Percentiles rank a stretch among this genome's conserved stretches.
Evolutionary conservation across 1,140 invertebrate genomes (phyloP).

Genomic region (Temnothorax curvispinosus): DNA sequence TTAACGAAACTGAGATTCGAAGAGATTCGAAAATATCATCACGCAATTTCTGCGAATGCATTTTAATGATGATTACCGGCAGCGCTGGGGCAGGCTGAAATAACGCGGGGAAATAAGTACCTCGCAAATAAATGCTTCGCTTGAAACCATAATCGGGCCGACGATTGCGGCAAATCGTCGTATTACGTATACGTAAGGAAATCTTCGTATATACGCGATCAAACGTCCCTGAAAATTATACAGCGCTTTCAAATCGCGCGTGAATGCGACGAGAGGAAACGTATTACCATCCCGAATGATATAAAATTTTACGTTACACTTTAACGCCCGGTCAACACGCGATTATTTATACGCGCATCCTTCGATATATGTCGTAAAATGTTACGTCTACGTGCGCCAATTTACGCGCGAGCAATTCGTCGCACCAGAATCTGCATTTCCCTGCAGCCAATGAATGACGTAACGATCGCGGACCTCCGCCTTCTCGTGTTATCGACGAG

Average conservation of each 20-base stretch:
- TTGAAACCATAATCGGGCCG: constrained; percentile 27
- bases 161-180: constrained; percentile 16
- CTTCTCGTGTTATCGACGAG: constrained; percentile 25
- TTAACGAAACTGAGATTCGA: neutral
- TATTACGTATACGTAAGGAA: constrained; percentile 8
- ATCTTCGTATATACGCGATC: neutral
- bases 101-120: constrained; percentile 20
- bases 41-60: constrained; percentile 23
- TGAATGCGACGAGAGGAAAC: too few species aligned
- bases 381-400: neutral
- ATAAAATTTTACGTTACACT: constrained; percentile 34
- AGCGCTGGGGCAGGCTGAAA: neutral
- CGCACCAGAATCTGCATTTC: neutral
- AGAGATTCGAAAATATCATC: constrained; percentile 19
- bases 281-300: neutral
- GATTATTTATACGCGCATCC: constrained; percentile 22
- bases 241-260: neutral
- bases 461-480: constrained; percentile 4
- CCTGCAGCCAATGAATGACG: neutral
- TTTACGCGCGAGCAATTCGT: constrained; percentile 1
- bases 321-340: neutral
- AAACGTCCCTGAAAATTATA: constrained; percentile 22
- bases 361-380: neutral
- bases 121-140: constrained; percentile 7
- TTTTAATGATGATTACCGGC: constrained; percentile 42